Conservation (phyloP, 2,888 invertebrate genomes). For the Amphipyra berbera region DNA sequence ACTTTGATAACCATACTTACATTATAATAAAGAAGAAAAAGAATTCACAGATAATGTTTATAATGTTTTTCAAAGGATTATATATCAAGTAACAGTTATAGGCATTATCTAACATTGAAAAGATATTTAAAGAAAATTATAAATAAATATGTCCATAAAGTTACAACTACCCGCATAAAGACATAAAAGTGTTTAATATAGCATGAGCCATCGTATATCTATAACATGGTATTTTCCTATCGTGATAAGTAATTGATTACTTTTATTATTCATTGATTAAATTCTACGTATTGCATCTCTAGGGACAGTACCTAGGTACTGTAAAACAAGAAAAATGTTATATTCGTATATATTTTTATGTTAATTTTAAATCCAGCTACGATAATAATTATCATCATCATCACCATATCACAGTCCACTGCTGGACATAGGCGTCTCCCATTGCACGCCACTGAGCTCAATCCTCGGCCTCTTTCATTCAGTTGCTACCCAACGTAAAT, state of each 20-base stretch:
- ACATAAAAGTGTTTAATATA: constrained; percentile 30
- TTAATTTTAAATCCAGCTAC: not conserved
- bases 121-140: not conserved
- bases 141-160: constrained; percentile 10
- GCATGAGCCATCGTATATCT: constrained; percentile 21
- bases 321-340: not conserved
- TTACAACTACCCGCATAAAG: constrained; percentile 2
- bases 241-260: constrained; percentile 37
- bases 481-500: not conserved
- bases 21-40: not conserved
- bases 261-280: constrained; percentile 29
- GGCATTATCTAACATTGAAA: not conserved
- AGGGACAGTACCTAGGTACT: not conserved
- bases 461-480: too few relatives aligned
- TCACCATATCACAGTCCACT: too few relatives aligned
- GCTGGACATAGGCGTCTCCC: too few relatives aligned
- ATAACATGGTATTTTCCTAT: constrained; percentile 34
- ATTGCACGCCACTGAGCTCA: too few relatives aligned
- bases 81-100: too few relatives aligned
- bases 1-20: too few relatives aligned
- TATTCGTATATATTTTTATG: not conserved
- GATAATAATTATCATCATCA: too few relatives aligned
- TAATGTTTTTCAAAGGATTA: too few relatives aligned
- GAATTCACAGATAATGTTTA: too few relatives aligned
- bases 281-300: not conserved